Percentiles rank a stretch among this genome's conserved stretches.
These are phyloP conservation scores for Lacerta bilineata DNA, from an alignment of 2,797 vertebrate species.

Conservation along the genomic window DNA sequence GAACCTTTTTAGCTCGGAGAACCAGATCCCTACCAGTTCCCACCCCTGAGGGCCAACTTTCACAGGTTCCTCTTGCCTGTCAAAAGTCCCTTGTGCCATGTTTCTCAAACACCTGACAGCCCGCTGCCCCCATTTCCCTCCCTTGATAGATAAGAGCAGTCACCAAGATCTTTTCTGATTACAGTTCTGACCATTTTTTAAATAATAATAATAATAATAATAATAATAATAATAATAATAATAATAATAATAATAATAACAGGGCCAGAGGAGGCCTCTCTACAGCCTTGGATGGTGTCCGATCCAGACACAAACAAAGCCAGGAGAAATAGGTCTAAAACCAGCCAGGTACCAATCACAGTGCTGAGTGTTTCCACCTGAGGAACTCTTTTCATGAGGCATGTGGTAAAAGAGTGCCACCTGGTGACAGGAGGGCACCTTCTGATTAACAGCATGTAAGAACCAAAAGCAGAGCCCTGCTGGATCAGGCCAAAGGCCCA, in stretches of 20 bases:
- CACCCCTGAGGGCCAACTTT: too few species aligned
- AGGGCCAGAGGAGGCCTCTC: neutral
- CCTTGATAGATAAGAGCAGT: neutral
- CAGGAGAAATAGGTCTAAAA: neutral
- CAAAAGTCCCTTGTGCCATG: too few species aligned
- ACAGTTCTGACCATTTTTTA: neutral
- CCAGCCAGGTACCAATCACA: neutral
- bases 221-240: too few species aligned
- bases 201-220: too few species aligned
- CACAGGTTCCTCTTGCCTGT: too few species aligned
- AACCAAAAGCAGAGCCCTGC: too few species aligned
- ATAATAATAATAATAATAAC: too few species aligned
- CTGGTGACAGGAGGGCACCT: constrained; percentile 33
- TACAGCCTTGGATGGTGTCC: neutral
- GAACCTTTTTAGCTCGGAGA: too few species aligned
- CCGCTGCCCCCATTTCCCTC: too few species aligned
- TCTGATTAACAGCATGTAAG: neutral
- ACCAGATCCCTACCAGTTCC: too few species aligned
- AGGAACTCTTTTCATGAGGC: neutral
- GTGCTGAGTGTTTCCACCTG: neutral
- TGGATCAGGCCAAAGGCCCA: too few species aligned
- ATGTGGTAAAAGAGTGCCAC: constrained; percentile 14
- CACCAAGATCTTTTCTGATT: neutral
- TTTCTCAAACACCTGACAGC: too few species aligned
- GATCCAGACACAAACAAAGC: neutral